phyloP scores from a whole-genome alignment of 2,113 vertebrate genomes.

The Vidua macroura region DNA sequence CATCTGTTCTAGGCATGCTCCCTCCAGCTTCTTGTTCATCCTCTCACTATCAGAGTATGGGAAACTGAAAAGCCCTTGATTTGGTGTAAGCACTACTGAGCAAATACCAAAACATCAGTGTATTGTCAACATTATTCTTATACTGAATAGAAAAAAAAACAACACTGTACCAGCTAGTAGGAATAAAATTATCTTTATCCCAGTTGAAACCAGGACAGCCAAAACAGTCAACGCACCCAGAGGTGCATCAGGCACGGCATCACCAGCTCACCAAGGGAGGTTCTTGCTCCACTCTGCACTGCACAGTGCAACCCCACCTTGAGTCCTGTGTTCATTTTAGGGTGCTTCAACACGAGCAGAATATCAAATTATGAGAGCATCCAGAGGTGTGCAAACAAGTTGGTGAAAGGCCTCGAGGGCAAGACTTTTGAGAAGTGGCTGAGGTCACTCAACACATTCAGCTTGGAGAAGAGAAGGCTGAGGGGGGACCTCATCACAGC shows the following conservation, averaged over 20 bases:
- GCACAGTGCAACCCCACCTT: fast-evolving
- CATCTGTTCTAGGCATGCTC: background rate
- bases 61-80: background rate
- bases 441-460: background rate
- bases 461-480: background rate
- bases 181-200: background rate
- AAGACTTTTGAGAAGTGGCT: fast-evolving
- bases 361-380: background rate
- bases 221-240: fast-evolving
- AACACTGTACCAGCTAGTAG: too few species aligned
- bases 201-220: background rate
- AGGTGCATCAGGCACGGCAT: background rate
- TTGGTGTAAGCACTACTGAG: background rate
- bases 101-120: background rate
- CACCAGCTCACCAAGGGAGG: fast-evolving
- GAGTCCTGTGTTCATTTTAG: background rate
- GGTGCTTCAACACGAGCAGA: background rate
- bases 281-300: too few species aligned
- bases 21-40: background rate
- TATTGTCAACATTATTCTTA: background rate
- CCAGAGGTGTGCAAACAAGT: background rate
- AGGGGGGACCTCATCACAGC: fast-evolving
- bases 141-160: background rate
- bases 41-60: background rate
- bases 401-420: fast-evolving